phyloP scores from a whole-genome alignment of 2,888 invertebrate species.

The Chrysodeixis includens region DNA sequence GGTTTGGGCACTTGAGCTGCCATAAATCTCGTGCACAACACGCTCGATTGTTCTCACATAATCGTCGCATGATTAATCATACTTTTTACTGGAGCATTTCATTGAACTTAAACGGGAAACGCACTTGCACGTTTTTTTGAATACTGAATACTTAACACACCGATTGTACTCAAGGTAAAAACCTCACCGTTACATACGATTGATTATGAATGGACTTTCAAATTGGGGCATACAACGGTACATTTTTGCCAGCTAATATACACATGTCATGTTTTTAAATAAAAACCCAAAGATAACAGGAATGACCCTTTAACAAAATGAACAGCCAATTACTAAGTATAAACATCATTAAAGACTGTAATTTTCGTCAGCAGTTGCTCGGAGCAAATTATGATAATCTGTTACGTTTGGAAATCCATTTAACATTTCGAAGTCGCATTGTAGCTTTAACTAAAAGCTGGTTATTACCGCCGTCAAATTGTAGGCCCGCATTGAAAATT shows the following conservation, averaged over 20 bases:
- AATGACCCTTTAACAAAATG: slow-evolving; percentile 3
- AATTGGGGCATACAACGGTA: slow-evolving; percentile 26
- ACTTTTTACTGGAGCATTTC: slow-evolving; percentile 52
- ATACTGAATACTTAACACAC: slow-evolving; percentile 45
- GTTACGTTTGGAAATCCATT: slow-evolving; percentile 24
- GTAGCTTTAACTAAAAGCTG: slow-evolving; percentile 24
- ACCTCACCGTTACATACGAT: slow-evolving; percentile 45
- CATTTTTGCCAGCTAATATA: slow-evolving; percentile 15
- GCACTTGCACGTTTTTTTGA: slow-evolving; percentile 37
- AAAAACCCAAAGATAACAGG: slow-evolving; percentile 3
- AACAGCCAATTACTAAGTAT: slow-evolving; percentile 2
- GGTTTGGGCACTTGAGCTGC: slow-evolving; percentile 44
- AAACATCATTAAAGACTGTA: not conserved
- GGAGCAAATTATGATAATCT: slow-evolving; percentile 24
- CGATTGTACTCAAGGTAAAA: slow-evolving; percentile 39
- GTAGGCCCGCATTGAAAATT: slow-evolving; percentile 24
- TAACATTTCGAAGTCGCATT: slow-evolving; percentile 22
- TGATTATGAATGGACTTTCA: slow-evolving; percentile 38
- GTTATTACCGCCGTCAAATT: slow-evolving; percentile 37
- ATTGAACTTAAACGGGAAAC: slow-evolving; percentile 52
- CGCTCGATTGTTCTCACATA: slow-evolving; percentile 58
- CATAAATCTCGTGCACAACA: slow-evolving; percentile 51
- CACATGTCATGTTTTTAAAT: slow-evolving; percentile 14
- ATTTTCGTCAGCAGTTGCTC: slow-evolving; percentile 12
- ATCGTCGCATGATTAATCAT: slow-evolving; percentile 55